Base-by-base conservation (phyloP, 2,888 invertebrate genomes). In the Patella pellucida region DNA sequence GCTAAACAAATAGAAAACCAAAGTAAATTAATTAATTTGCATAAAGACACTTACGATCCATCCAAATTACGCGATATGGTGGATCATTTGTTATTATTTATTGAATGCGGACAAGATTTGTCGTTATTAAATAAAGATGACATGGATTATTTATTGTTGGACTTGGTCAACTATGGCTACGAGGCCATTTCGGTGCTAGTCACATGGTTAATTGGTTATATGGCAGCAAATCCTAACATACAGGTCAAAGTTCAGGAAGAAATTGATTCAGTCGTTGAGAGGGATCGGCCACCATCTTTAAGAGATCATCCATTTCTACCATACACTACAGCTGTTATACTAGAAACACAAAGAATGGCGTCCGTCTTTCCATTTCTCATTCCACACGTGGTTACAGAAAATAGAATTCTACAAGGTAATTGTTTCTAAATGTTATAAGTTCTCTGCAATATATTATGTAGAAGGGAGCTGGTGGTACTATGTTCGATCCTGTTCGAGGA, bases 31-130 rank as follows among this genome's bases (percentile, higher is more conserved):
- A 77, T 86, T 9, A 86, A 87, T 74, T 80, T 80, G n/a, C 87
- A 87, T 71, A 87, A 87, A 77, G 87, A 87, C 56, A 82, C 83
- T 4, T 87, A 85, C 69, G 84, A 86, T 77, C 86, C 86, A 1
- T 68, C 73, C 27, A 76, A 80, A 12, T 75, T 85, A 15, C 71
- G 83, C 3, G 87, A 87, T 72, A 74, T 87, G 52, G 81, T 84
- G 0, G 87, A 87, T 76, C 85, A 85, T 72, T 79, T 86, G n/a
- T 77, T 87, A 70, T 77, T 82, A 27, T 85, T 84, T 79, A 72
- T 87, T 68, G 87, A 87, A 78, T 79, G 76, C 23, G 82, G 85
- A 62, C 86, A 85, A 72, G 87, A 86, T 67, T 72, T 76, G 41
- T 84, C 84, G 1, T 19, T 85, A 31, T 76, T 87, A 19, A 81